Conservation (phyloP, 92 coral and sea anemone species). For the Metridium senile region DNA sequence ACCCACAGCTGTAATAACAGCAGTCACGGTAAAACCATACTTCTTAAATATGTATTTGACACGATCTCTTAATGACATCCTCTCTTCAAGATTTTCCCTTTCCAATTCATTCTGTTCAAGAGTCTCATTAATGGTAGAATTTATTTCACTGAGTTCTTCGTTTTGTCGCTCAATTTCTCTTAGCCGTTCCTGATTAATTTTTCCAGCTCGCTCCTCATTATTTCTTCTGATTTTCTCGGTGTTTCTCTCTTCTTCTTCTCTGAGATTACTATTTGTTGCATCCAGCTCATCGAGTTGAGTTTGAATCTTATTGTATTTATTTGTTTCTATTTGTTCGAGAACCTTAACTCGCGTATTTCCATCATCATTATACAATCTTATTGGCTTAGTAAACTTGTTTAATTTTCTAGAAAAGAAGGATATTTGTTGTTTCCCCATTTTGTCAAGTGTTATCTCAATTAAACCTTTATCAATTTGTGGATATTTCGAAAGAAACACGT, state of each 20-base stretch:
- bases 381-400: neutral
- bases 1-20: constrained; percentile 46
- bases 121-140: neutral
- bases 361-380: neutral
- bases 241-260: neutral
- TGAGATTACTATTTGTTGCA: neutral
- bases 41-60: constrained; percentile 40
- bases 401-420: neutral
- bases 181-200: neutral
- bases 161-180: neutral
- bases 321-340: neutral
- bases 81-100: constrained; percentile 37
- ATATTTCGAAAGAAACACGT: neutral
- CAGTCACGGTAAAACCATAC: constrained; percentile 44
- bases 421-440: neutral
- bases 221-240: neutral
- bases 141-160: neutral
- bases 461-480: neutral
- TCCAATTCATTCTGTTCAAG: constrained; percentile 27
- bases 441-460: neutral
- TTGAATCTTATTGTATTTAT: neutral
- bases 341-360: neutral
- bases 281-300: neutral
- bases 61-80: constrained; percentile 31
- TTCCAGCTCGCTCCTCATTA: neutral